Percentiles rank a stretch among this genome's conserved stretches.
Conservation (phyloP, 2,888 invertebrate genomes). For the Empis livida region DNA sequence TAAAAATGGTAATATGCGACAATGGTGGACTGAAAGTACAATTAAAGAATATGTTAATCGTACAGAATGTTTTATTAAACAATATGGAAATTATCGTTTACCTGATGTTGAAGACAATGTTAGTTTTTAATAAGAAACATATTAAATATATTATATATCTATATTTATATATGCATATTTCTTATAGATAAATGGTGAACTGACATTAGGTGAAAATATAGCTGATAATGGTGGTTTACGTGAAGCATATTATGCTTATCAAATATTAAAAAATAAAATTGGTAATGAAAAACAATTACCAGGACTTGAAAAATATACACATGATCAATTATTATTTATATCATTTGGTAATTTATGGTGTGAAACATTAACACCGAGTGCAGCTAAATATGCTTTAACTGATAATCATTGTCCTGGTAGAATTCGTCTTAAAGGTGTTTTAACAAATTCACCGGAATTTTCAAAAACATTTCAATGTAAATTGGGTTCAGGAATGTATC, state of each 20-base stretch:
- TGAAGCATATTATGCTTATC: constrained; percentile 57
- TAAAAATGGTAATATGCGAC: constrained; percentile 68
- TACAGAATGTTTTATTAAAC: constrained; percentile 72
- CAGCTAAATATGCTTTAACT: constrained; percentile 48
- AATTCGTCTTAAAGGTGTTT: constrained; percentile 52
- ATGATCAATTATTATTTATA: constrained; percentile 67
- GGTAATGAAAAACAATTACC: constrained; percentile 54
- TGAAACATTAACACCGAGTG: constrained; percentile 53
- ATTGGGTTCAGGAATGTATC: constrained; percentile 42
- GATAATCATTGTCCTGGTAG: constrained; percentile 65
- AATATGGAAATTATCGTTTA: constrained; percentile 59
- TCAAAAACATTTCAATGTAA: constrained; percentile 48
- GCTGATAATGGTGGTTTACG: constrained; percentile 73
- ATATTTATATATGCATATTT: constrained; percentile 2
- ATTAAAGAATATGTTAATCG: constrained; percentile 60
- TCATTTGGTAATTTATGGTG: constrained; percentile 82
- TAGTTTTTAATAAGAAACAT: constrained; percentile 21
- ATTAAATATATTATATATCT: no score
- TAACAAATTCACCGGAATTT: constrained; percentile 63
- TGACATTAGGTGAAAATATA: constrained; percentile 68
- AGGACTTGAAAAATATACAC: constrained; percentile 55
- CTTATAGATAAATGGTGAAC: constrained; percentile 56
- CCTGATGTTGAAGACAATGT: constrained; percentile 50
- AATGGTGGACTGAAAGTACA: constrained; percentile 81
- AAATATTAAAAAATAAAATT: constrained; percentile 41